Evolutionary conservation across 2,113 vertebrate genomes (phyloP).

Genomic region (Onychostoma macrolepis): DNA sequence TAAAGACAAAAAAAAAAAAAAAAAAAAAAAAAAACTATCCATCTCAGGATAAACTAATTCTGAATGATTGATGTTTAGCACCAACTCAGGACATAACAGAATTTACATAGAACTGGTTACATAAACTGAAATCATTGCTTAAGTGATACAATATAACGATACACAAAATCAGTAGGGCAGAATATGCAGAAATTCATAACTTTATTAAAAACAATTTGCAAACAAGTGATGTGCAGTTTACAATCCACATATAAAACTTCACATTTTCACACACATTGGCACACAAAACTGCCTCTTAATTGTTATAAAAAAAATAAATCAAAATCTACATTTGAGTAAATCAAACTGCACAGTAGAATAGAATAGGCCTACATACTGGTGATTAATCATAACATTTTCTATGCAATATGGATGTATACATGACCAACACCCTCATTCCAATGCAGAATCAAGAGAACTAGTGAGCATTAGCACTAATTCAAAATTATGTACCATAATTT

Average conservation of each 20-base stretch:
- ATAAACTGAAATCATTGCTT: not conserved
- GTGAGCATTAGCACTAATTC: constrained; percentile 3
- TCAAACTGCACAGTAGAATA: constrained; percentile 5
- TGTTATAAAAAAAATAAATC: not conserved
- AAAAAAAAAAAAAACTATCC: too few relatives aligned
- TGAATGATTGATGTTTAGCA: not conserved
- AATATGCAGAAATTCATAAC: constrained; percentile 5
- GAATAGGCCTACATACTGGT: not conserved
- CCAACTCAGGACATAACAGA: not conserved
- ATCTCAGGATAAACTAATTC: not conserved
- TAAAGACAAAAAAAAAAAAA: too few relatives aligned
- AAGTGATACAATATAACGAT: not conserved
- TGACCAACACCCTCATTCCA: not conserved
- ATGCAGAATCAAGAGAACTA: constrained; percentile 17
- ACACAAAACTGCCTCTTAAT: constrained; percentile 20
- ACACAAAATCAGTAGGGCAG: not conserved
- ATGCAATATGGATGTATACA: constrained; percentile 1
- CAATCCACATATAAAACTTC: constrained; percentile 28
- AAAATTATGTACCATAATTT: constrained; percentile 23
- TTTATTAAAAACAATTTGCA: constrained; percentile 40
- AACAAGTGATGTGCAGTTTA: constrained; percentile 9
- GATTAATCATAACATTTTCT: not conserved
- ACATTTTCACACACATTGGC: constrained; percentile 4
- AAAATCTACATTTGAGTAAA: not conserved
- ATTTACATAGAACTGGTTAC: not conserved